Evolutionary conservation across 2,888 invertebrate species (phyloP).

Genomic region (Acrobasis consociella): DNA sequence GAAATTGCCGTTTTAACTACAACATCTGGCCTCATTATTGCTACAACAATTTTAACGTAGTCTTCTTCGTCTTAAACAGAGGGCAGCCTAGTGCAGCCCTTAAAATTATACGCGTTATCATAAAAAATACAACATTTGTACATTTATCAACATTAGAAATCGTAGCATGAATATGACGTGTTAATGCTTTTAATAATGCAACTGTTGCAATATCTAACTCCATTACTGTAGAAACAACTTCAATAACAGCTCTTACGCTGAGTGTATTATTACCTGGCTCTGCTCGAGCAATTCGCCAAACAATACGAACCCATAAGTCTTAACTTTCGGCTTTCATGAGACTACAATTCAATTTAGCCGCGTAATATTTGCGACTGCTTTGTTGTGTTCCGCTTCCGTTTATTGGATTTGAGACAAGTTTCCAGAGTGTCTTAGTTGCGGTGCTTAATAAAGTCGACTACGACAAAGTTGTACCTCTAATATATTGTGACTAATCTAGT

Average conservation of each 20-base stretch:
- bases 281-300: constrained; percentile 6
- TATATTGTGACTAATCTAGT: too few relatives aligned
- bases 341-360: constrained; percentile 16
- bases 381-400: neutral
- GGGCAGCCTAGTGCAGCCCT: too few relatives aligned
- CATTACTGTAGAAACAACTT: neutral
- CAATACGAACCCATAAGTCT: constrained; percentile 1
- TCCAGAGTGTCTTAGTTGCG: neutral
- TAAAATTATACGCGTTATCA: too few relatives aligned
- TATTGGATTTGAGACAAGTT: constrained; percentile 5
- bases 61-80: too few relatives aligned
- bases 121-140: too few relatives aligned
- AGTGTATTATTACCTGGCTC: neutral
- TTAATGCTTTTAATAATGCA: neutral
- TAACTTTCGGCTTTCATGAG: constrained; percentile 9
- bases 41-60: too few relatives aligned
- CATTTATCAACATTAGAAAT: too few relatives aligned
- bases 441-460: neutral
- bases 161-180: too few relatives aligned
- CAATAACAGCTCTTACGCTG: constrained; percentile 6
- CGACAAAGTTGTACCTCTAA: neutral
- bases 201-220: neutral
- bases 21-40: too few relatives aligned
- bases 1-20: too few relatives aligned
- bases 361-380: constrained; percentile 9